Base-by-base conservation (phyloP, 2,797 vertebrate genomes). In the Xenops minutus region DNA sequence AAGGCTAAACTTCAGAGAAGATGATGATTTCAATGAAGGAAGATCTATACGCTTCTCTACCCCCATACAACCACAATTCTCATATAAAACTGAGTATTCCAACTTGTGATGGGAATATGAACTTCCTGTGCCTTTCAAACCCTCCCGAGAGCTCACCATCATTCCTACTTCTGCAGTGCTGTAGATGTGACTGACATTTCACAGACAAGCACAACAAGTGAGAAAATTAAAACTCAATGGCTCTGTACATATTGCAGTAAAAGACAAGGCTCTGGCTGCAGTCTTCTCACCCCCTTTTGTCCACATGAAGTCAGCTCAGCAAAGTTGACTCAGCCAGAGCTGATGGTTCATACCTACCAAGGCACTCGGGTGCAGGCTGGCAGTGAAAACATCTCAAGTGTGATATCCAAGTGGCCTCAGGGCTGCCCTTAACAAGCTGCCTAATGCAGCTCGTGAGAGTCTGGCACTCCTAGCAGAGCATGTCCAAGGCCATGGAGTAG, bases 301-400 rank as follows among this genome's bases (percentile, higher is more conserved):
- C 34, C 46, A 39, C 32, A 26, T 3, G 36, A 71, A 63, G 34
- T 12, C 0, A 1, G 18, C 64, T 77, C 68, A 72, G 76, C 5
- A 19, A 67, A 67, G 46, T 43, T 46, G 72, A 44, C 21, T 36
- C 71, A 59, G 64, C 3, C 49, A 59, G 41, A 59, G 49, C 36
- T 39, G 73, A 51, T 16, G 49, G 51, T 55, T 78, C 81, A 15
- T 11, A 43, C 18, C 34, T 48, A 37, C 21, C 56, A 37, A 17
- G 29, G 24, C 0, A 0, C 37, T 27, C n/a, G 14, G 43, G 37
- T 68, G n/a, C 0, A 0, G 46, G 63, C 22, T 41, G 26, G 16
- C 27, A 78, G 41, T 2, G 12, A 8, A 14, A 72, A 23, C 6
- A 48, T 18, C 1, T 0, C 27, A 39, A 69, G 22, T 5, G 0